Evolutionary conservation across 2,888 invertebrate genomes (phyloP), one percentile per base, ranked within the genome.

Genomic region (Pardosa pseudoannulata): DNA sequence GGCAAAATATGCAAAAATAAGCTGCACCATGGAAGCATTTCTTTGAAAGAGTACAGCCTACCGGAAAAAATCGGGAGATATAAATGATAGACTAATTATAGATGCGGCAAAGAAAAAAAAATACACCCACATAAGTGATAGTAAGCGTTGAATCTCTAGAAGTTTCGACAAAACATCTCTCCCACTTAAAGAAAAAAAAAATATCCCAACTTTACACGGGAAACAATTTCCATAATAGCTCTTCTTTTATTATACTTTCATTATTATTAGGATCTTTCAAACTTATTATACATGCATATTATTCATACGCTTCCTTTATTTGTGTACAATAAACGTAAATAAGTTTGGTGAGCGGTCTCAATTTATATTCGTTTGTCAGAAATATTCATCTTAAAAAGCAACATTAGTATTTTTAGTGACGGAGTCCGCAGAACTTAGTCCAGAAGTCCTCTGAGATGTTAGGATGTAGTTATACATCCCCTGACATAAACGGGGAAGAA

Each of bases 321-420:
- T 23, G 23, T 19, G 6, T 16, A 56, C 56, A 56, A 56, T 56
- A 56, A 56, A 56, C 56, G 56, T 56, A 56, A 56, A 56, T 56
- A 56, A 56, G 56, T 56, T 56, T 19, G 23, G 23, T 6, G 3
- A 23, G 56, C 19, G 23, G 5, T 23, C 16, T 56, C 56, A 5
- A 56, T 56, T 56, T 56, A 56, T 56, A 56, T 56, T 56, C 56
- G 56, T 56, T 56, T 56, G 56, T 56, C 56, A 56, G 23, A 56
- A 23, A 56, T 23, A 23, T 56, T 56, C 56, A 23, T 56, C 16
- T 23, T 56, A 16, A 56, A 56, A 56, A 56, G 23, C 56, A 23
- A 56, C 56, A 56, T 56, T 56, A 56, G 56, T 56, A 56, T 46
- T 46, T 46, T 46, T 23, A 56, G 3, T 19, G 23, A 56, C n/a